Conservation (phyloP, 2,888 invertebrate species). For the Pollenia angustigena region DNA sequence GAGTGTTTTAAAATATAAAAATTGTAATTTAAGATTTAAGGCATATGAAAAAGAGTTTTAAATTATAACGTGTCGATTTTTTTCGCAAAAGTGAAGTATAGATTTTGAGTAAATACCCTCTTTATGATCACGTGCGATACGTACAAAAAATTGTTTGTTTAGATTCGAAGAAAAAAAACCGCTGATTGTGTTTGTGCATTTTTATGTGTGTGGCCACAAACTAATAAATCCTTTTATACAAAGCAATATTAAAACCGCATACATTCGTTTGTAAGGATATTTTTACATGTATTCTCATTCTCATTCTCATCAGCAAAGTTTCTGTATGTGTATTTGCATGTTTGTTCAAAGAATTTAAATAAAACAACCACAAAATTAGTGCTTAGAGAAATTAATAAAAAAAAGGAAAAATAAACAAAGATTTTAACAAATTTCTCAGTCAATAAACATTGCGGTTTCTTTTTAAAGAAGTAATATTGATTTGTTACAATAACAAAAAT, state of each 20-base stretch:
- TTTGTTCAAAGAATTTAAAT: conserved; percentile 38
- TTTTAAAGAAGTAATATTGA: not conserved
- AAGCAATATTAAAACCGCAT: conserved; percentile 66
- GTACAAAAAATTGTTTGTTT: conserved; percentile 22
- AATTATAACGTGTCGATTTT: too few species aligned
- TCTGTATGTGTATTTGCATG: not conserved
- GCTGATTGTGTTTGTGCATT: conserved; percentile 34
- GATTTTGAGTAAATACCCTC: too few species aligned
- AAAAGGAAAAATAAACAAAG: not conserved
- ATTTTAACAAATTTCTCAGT: not conserved
- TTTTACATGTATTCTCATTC: not conserved
- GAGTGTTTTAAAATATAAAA: too few species aligned
- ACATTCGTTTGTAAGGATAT: conserved; percentile 25
- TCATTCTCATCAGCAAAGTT: not conserved
- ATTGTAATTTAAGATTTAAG: too few species aligned
- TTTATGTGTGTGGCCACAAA: conserved; percentile 59
- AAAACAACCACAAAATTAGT: conserved; percentile 59
- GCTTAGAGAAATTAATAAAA: conserved; percentile 48
- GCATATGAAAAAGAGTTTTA: too few species aligned
- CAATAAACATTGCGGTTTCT: not conserved
- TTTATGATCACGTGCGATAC: too few species aligned
- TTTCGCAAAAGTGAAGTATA: too few species aligned
- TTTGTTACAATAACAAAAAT: not conserved
- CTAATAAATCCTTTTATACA: conserved; percentile 57
- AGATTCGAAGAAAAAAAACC: conserved; percentile 12